phyloP scores from a whole-genome alignment of 2,797 vertebrate genomes.

The Neosalanx taihuensis region DNA sequence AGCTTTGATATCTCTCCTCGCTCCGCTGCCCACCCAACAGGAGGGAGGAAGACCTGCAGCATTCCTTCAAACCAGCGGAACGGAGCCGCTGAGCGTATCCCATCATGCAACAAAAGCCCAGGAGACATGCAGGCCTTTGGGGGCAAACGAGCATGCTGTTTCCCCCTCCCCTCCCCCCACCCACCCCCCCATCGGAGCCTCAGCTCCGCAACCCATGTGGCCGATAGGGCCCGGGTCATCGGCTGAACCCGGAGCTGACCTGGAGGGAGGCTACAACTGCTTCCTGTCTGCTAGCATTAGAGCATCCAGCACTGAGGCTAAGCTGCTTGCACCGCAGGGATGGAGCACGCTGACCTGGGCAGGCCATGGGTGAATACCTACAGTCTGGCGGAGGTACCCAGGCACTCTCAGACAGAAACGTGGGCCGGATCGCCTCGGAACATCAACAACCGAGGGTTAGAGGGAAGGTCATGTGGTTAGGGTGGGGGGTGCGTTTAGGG shows the following conservation, averaged over 20 bases:
- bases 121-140: constrained; percentile 62
- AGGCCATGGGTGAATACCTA: constrained; percentile 23
- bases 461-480: background rate
- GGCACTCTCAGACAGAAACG: constrained; percentile 4
- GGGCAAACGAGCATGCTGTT: constrained; percentile 48
- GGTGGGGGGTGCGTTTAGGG: too few species aligned
- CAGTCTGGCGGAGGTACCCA: constrained; percentile 11
- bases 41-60: constrained; percentile 73
- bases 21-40: constrained; percentile 78
- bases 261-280: constrained; percentile 66
- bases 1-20: constrained; percentile 78
- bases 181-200: too few species aligned
- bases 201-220: constrained; percentile 27
- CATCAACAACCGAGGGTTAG: background rate
- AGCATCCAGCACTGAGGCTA: constrained; percentile 54
- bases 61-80: constrained; percentile 84
- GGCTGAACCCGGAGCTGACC: constrained; percentile 71
- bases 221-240: constrained; percentile 54
- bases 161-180: too few species aligned
- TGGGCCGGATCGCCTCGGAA: constrained; percentile 12
- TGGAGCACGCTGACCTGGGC: constrained; percentile 39
- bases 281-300: constrained; percentile 78
- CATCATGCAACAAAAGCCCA: constrained; percentile 71
- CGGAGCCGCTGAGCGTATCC: constrained; percentile 73
- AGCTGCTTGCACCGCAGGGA: constrained; percentile 59